Base-by-base conservation (phyloP, 2,888 invertebrate genomes). In the Drosophila fungiperda region DNA sequence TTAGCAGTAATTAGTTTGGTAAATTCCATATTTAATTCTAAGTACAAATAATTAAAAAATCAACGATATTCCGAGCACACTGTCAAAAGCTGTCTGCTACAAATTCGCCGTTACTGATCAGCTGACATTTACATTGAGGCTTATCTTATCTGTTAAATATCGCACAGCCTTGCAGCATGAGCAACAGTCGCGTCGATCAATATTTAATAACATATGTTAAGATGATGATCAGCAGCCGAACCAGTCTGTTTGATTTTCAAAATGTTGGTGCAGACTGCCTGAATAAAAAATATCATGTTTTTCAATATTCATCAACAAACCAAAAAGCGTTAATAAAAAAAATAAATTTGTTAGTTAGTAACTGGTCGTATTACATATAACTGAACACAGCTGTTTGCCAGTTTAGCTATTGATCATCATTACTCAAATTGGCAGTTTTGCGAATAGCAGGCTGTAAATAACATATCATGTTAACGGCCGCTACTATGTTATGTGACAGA, bases 81-180 rank as follows among this genome's bases (percentile, higher is more conserved):
- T 54, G 11, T 26, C 48, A 45, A 50, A 38, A 57, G 69, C 72
- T 76, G 55, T 0, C 5, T 62, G 55, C 36, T 64, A 12, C 5
- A 36, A 3, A 15, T 59, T 1, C 9, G n/a, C 12, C 1, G 9
- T 1, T 17, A 3, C 15, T 6, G 20, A 36, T 32, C 76, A 78
- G 76, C 75, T 78, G 79, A 54, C 61, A 26, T 23, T 60, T 42
- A 33, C 53, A 42, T 7, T 42, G 11, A 6, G 23, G 64, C 12
- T 50, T 26, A 29, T 36, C 5, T 32, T n/a, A 36, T 23, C 54
- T 68, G 68, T 57, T 57, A 67, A 35, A 0, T 40, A 29, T 20
- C 36, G 48, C 32, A n/a, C 20, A 38, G 3, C 12, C 42, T 15
- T 35, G 23, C 15, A 11, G 3, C 20, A 48, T 40, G 11, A 38